Base-by-base conservation (phyloP, 2,113 vertebrate species). In the Himantopus leucocephalus region DNA sequence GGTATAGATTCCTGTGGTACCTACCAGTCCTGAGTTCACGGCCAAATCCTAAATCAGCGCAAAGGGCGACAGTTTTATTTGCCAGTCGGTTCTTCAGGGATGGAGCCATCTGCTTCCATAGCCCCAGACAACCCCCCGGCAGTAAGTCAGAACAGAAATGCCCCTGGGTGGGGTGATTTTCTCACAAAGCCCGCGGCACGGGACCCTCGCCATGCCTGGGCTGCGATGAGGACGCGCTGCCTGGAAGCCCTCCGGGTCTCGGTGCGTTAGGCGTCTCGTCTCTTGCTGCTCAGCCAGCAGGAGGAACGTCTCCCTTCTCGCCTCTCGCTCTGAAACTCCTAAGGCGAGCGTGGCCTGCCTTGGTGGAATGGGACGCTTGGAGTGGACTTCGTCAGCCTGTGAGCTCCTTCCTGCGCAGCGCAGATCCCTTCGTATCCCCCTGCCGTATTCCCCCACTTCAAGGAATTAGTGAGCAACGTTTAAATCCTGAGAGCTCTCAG, bases 141-240 rank as follows among this genome's bases (percentile, higher is more conserved):
- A 48, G 23, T 55, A 59, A 68, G 35, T 76, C 34, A 34, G 59
- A 79, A 50, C 21, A 37, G 52, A 89, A 83, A 52, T 76, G 21
- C 15, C 32, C 39, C 15, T 21, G 23, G 34, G 4, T n/a, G 20
- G 39, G 43, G 55, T 32, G 32, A 18, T 68, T 68, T 68, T 63
- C 29, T 58, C 71, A 8, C 14, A 66, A 70, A 52, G 32, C 39
- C 59, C 3, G 0, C 0, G 6, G 10, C 27, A 4, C n/a, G 20
- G 30, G 18, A 64, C 50, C 22, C 48, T 8, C 79, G 85, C 72
- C 26, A 11, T 8, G 29, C 52, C 5, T 3, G 0, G 35, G 53
- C 18, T 85, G 37, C 8, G 4, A 6, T 43, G 30, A 68, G 30
- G 30, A 63, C 63, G 35, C 14, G 11, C 58, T 68, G 29, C 16